Evolutionary conservation across 2,113 vertebrate species (phyloP), one percentile per base, ranked within the genome.

Genomic region (Oreotrochilus melanogaster): DNA sequence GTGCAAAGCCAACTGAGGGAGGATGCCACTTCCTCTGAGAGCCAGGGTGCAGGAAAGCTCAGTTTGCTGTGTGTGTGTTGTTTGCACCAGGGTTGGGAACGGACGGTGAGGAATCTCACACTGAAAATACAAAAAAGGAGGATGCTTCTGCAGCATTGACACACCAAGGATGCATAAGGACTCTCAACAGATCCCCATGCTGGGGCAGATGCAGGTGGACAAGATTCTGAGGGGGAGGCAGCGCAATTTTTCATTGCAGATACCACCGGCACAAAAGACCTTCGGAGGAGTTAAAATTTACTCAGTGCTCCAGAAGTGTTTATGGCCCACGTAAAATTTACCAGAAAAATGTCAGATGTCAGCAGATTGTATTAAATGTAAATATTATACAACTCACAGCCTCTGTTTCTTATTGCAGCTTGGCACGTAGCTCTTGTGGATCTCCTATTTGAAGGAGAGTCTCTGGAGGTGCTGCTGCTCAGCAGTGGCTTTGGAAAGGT

Each of bases 331-430:
- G 1, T 96, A 95, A 92, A 96, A 96, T 97, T 95, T 97, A 95
- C 96, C 89, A 80, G 94, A 96, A 96, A 97, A 97, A 97, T 96
- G 96, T 96, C 94, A 96, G 89, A 78, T 96, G 94, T 96, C 95
- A 93, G 92, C 70, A 74, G 93, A 91, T 94, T 82, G 93, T 96
- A 97, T 97, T 96, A 97, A 96, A 96, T 96, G 96, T 96, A 97
- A 97, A 96, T 95, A 96, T 96, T 97, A 83, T 9, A 94, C 78
- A 76, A 82, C 56, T 86, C 10, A 0, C 60, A 92, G 74, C 60
- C 35, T 92, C 71, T 3, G 10, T 62, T 88, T 83, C 88, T 94
- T 79, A 94, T 80, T 94, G 93, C 87, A 74, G 92, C 62, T 72
- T 42, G 88, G 70, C 94, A 92, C 47, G 22, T 48, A 79, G 78